Evolutionary conservation across 2,888 invertebrate genomes (phyloP).

Genomic region (Caprella mutica): DNA sequence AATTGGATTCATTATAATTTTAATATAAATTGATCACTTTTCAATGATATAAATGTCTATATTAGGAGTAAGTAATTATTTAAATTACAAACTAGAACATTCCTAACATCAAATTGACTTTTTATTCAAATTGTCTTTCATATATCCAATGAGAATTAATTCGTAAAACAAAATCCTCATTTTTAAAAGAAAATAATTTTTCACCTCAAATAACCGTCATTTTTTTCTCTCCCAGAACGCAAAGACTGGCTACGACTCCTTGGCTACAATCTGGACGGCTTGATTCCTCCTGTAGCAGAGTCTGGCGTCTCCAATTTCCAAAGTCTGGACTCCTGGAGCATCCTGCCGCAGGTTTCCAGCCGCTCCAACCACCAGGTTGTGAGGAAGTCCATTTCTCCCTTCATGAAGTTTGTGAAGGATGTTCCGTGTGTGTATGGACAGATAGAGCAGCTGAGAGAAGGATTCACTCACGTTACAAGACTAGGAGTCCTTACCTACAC

Average conservation of each 20-base stretch:
- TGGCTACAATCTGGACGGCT: slow-evolving; percentile 70
- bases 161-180: too few relatives aligned
- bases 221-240: slow-evolving; percentile 54
- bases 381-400: background rate
- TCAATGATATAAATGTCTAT: too few relatives aligned
- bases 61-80: too few relatives aligned
- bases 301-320: slow-evolving; percentile 49
- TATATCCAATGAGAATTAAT: too few relatives aligned
- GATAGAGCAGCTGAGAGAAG: slow-evolving; percentile 18
- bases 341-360: background rate
- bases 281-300: slow-evolving; percentile 75
- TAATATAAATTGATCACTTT: too few relatives aligned
- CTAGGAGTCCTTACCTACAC: slow-evolving; percentile 23
- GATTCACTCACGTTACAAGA: slow-evolving; percentile 14
- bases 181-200: too few relatives aligned
- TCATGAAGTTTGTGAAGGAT: slow-evolving; percentile 8
- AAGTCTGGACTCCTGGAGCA: slow-evolving; percentile 6
- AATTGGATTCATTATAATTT: too few relatives aligned
- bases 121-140: too few relatives aligned
- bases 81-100: too few relatives aligned
- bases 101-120: too few relatives aligned
- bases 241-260: slow-evolving; percentile 71
- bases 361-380: too few relatives aligned
- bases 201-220: too few relatives aligned
- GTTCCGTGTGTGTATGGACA: slow-evolving; percentile 23